A percentile compares a stretch with the other conserved stretches of the same genome.
Evolutionary conservation across 2,888 invertebrate genomes (phyloP).

Genomic region (Drosophila tripunctata): DNA sequence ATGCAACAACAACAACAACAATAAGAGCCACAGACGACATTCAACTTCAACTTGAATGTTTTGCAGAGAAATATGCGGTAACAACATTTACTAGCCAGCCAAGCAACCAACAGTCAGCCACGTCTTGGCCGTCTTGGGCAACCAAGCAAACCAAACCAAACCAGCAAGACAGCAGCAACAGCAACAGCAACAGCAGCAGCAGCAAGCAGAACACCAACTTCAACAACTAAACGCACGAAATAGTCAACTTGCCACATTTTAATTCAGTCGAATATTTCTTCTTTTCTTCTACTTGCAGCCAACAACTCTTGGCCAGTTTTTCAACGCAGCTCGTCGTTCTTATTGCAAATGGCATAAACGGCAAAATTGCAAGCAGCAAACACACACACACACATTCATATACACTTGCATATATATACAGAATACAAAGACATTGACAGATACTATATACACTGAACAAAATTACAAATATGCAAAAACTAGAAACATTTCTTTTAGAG

Average conservation of each 20-base stretch:
- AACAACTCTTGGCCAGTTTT: constrained; percentile 40
- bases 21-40: constrained; percentile 58
- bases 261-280: constrained; percentile 77
- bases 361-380: constrained; percentile 65
- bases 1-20: constrained; percentile 26
- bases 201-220: constrained; percentile 20
- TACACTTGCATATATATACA: background rate
- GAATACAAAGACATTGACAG: background rate
- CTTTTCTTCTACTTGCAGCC: constrained; percentile 14
- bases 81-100: constrained; percentile 66
- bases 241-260: constrained; percentile 81
- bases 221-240: constrained; percentile 58
- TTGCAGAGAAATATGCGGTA: constrained; percentile 73
- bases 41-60: constrained; percentile 70
- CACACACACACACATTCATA: constrained; percentile 26
- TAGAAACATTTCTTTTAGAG: background rate
- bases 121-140: constrained; percentile 20
- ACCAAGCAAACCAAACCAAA: constrained; percentile 29
- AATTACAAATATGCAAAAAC: background rate
- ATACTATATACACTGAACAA: constrained; percentile 1
- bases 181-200: constrained; percentile 26
- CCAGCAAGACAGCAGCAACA: constrained; percentile 32
- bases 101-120: constrained; percentile 35
- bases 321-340: constrained; percentile 42
- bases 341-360: constrained; percentile 70